Evolutionary conservation across 2,797 vertebrate species (phyloP).

Genomic region (Gymnoscopelus braueri): DNA sequence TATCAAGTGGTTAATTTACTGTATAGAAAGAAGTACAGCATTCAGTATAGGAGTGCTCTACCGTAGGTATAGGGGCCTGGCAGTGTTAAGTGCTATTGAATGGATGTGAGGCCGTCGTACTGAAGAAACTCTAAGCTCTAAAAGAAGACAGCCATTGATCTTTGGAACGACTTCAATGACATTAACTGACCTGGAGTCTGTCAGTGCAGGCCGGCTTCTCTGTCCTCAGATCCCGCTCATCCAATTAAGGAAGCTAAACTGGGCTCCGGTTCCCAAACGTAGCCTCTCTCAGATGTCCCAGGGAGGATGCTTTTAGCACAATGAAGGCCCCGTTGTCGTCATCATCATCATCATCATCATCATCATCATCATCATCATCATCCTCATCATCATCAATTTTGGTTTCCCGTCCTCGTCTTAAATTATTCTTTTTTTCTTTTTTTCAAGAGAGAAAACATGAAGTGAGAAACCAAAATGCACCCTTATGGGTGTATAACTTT

Average conservation of each 20-base stretch:
- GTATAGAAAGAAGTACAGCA: too few species aligned
- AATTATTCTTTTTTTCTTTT: too few species aligned
- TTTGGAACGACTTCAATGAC: background rate
- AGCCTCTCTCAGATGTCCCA: background rate
- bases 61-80: too few species aligned
- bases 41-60: too few species aligned
- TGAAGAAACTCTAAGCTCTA: background rate
- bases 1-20: too few species aligned
- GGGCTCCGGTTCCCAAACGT: constrained; percentile 22
- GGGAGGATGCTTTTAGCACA: background rate
- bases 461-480: too few species aligned
- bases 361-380: background rate
- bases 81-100: constrained; percentile 1
- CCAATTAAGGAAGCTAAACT: constrained; percentile 16
- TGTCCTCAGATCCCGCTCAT: constrained; percentile 30
- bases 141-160: constrained; percentile 12
- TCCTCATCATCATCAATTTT: background rate
- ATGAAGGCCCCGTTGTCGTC: background rate
- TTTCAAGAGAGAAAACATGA: too few species aligned
- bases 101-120: constrained; percentile 2
- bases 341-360: background rate
- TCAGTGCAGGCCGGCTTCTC: constrained; percentile 4
- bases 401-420: background rate
- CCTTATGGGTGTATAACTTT: too few species aligned
- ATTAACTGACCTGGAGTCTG: constrained; percentile 21